Base-by-base conservation (phyloP, 2,113 vertebrate genomes). In the Polypterus bichir region DNA sequence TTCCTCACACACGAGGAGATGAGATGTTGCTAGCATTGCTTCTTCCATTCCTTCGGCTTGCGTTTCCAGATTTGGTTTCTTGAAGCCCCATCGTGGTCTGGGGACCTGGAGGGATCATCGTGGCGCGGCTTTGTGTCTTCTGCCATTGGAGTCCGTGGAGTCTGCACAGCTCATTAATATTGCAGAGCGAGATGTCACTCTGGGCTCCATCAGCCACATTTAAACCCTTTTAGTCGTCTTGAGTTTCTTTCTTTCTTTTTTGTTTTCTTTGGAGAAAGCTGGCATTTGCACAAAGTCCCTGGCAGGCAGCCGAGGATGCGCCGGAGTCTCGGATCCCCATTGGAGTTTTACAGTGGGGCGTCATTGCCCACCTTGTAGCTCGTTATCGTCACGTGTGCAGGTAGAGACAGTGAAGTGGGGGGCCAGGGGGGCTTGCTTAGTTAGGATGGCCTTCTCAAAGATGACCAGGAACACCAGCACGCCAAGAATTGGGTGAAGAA, bases 131-230 rank as follows among this genome's bases (percentile, higher is more conserved):
- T 45, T 7, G 61, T 57, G 4, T 7, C 56, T 54, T 56, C n/a
- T 48, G 11, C n/a, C 45, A 8, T 3, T 27, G 56, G 56, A 57
- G 9, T 57, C 60, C 4, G 9, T 5, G 51, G 6, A 54, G 4
- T 45, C 51, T 7, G 49, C 7, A 47, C 44, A 49, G 44, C n/a
- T 53, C 52, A 62, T 62, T 62, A 62, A 62, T 62, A 62, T 54
- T 62, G 46, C n/a, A 53, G 49, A 5, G 9, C 10, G 11, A 62
- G 60, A 49, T 45, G n/a, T 45, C 46, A 54, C 51, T 53, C 3
- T n/a, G 47, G 60, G 47, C 45, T 3, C 9, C 10, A 48, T 44
- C 48, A 8, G 48, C 5, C 48, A 62, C 46, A 54, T n/a, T 44
- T 9, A 57, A 57, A 57, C 44, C n/a, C 27, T 9, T 2, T 9